Base-by-base conservation (phyloP, 2,797 vertebrate species). In the Lepus oiostolus region DNA sequence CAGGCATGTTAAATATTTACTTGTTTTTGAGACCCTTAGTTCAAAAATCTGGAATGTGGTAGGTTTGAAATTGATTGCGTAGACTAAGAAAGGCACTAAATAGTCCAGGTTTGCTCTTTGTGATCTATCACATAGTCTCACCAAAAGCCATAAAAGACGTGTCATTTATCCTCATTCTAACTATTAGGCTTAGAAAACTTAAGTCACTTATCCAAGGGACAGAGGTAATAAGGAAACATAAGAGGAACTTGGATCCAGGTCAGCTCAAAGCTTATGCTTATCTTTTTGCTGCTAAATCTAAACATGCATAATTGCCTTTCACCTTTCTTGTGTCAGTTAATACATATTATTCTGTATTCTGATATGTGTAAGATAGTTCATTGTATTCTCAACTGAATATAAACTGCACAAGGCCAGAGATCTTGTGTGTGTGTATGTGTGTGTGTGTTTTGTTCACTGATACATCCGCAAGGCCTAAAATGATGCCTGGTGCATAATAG, bases 1-100 rank as follows among this genome's bases (percentile, higher is more conserved):
- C 21, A 77, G 38, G 62, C 26, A 42, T 79, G 63, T 47, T 86
- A 89, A 85, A n/a, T 70, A 75, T 93, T 89, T 83, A n/a, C 13
- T 38, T 81, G 58, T 67, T 92, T 96, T 94, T 94, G 24, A 80
- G 77, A 86, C 3, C 1, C 62, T 88, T 79, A 79, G 3, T 88
- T 96, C 1, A 91, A 95, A 90, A 75, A 63, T 32, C 16, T 93
- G 28, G 8, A 77, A n/a, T 91, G n/a, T 86, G 21, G 90, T 82
- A 85, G 35, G 30, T 26, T 58, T 88, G 22, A 60, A 88, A 19
- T 67, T 92, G n/a, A 62, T 35, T 88, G 6, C 89, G 8, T 81
- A 86, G 67, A 89, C 80, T 76, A 32, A 89, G 14, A 75, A 90
- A 86, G 47, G n/a, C 93, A 54, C 42, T 94, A 85, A 86, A 83